Evolutionary conservation across 2,113 vertebrate species (phyloP).

Genomic region (Panthera tigris): DNA sequence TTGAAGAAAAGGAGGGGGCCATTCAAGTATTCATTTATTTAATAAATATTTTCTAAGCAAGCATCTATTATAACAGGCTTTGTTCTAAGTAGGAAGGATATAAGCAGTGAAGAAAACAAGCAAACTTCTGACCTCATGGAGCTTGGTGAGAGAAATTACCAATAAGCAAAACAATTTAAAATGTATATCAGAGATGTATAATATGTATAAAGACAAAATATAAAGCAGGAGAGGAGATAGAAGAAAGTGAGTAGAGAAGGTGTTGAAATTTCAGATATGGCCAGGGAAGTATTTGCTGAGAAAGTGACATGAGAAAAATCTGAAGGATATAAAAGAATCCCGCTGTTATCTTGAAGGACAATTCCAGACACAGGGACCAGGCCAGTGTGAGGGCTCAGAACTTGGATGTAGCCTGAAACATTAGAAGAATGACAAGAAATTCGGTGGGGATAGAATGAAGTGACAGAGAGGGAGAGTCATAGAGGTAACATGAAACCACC

Average conservation of each 20-base stretch:
- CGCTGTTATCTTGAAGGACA: neutral
- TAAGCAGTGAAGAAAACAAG: neutral
- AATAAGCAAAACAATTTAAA: neutral
- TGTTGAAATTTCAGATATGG: neutral
- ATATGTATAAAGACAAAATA: neutral
- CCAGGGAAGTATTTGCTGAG: neutral
- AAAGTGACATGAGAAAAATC: conserved; percentile 6
- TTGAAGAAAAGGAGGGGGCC: neutral
- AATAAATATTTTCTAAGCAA: conserved; percentile 14
- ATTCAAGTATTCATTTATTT: neutral
- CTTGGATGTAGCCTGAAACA: neutral
- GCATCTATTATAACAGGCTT: neutral
- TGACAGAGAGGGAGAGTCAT: neutral
- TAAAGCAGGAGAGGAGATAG: neutral
- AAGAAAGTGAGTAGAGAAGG: neutral
- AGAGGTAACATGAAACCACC: neutral
- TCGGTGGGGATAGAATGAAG: neutral
- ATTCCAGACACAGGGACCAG: neutral
- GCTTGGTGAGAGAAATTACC: neutral
- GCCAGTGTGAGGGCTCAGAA: neutral
- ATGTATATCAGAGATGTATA: neutral
- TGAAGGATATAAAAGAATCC: neutral
- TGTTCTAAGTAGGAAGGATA: neutral
- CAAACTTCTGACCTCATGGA: neutral
- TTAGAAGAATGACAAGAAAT: neutral